Evolutionary conservation across 1,140 invertebrate species (phyloP).

Genomic region (Andricus grossulariae): DNA sequence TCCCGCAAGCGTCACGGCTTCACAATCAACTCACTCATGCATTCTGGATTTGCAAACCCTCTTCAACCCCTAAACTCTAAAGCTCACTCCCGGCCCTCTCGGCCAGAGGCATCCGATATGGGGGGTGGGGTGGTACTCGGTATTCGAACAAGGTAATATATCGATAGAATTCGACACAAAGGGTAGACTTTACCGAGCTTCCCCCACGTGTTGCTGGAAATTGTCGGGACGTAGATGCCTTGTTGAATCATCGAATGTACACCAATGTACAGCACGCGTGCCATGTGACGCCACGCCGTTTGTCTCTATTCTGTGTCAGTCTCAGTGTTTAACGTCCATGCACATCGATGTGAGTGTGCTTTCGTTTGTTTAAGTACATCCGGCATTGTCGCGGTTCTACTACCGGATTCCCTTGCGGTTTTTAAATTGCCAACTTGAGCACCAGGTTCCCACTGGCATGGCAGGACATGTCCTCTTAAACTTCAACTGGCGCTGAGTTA

Average conservation of each 20-base stretch:
- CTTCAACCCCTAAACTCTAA: background rate
- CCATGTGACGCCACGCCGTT: background rate
- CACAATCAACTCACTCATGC: slow-evolving; percentile 55
- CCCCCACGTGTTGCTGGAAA: slow-evolving; percentile 47
- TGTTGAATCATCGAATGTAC: slow-evolving; percentile 22
- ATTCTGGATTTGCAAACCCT: slow-evolving; percentile 41
- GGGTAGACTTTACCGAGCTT: slow-evolving; percentile 29
- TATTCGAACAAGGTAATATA: slow-evolving; percentile 34
- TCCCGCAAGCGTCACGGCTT: slow-evolving; percentile 31
- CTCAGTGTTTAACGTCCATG: background rate
- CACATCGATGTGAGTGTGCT: background rate
- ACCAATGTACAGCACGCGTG: slow-evolving; percentile 16
- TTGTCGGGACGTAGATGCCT: slow-evolving; percentile 34
- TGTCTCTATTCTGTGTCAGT: slow-evolving; percentile 4
- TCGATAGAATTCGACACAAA: slow-evolving; percentile 33
- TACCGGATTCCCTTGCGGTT: slow-evolving; percentile 9
- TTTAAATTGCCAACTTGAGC: slow-evolving; percentile 16
- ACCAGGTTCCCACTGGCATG: background rate
- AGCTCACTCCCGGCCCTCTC: background rate
- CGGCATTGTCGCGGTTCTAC: slow-evolving; percentile 1
- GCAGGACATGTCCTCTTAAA: background rate
- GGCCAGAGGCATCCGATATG: slow-evolving; percentile 6
- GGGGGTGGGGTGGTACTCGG: background rate
- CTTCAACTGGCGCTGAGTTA: background rate
- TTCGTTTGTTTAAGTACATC: slow-evolving; percentile 16